These are phyloP conservation scores for Eriosoma lanigerum DNA, from an alignment of 1,140 invertebrate species.

Conservation along the genomic window DNA sequence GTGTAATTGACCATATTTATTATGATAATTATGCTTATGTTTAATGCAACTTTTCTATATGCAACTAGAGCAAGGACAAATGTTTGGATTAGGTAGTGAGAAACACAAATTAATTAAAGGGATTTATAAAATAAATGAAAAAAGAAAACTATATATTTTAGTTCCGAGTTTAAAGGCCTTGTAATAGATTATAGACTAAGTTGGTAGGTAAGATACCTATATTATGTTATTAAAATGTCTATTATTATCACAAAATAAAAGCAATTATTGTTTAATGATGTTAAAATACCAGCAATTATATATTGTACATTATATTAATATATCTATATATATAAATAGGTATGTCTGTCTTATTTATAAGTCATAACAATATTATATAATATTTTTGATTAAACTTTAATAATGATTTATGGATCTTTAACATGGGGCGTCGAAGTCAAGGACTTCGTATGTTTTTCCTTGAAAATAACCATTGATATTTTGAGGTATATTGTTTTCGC, in stretches of 20 bases:
- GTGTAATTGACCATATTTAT: not conserved
- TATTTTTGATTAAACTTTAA: too few species aligned
- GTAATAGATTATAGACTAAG: too few species aligned
- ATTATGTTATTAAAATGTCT: too few species aligned
- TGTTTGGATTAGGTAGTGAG: too few species aligned
- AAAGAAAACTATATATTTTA: not conserved
- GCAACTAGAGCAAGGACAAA: not conserved
- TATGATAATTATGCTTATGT: not conserved
- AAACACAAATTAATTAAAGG: slow-evolving; percentile 2
- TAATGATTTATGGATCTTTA: not conserved
- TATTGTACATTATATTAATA: not conserved
- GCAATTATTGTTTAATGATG: too few species aligned
- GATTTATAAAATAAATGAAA: not conserved
- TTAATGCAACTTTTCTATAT: not conserved
- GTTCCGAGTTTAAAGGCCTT: not conserved
- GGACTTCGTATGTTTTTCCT: slow-evolving; percentile 10
- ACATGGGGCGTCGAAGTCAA: not conserved
- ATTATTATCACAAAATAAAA: too few species aligned
- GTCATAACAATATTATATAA: too few species aligned
- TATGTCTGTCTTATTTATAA: too few species aligned
- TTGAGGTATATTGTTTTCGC: not conserved
- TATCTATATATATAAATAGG: not conserved
- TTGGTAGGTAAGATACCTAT: too few species aligned
- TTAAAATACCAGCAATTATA: too few species aligned
- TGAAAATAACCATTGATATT: not conserved